A percentile compares a stretch with the other conserved stretches of the same genome.
Conservation (phyloP, 2,113 vertebrate genomes). For the Periophthalmus modestus region DNA sequence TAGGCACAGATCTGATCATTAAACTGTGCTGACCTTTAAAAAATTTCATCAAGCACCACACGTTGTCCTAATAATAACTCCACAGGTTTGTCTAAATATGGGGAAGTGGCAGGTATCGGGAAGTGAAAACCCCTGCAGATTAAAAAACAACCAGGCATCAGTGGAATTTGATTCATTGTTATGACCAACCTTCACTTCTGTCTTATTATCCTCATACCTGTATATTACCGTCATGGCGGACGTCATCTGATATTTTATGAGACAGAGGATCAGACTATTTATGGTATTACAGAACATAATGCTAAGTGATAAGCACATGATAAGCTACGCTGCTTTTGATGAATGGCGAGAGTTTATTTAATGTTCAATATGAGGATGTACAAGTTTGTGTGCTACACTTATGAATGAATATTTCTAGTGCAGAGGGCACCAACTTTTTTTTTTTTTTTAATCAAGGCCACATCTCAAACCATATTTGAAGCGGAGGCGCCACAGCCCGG, state of each 20-base stretch:
- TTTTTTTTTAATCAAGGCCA: no score
- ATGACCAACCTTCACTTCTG: not conserved
- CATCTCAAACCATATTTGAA: no score
- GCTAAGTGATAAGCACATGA: no score
- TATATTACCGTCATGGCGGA: not conserved
- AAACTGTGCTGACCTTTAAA: not conserved
- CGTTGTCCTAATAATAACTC: not conserved
- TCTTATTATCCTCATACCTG: not conserved
- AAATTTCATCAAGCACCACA: not conserved
- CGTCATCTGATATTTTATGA: not conserved
- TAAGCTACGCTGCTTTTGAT: no score
- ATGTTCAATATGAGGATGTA: not conserved
- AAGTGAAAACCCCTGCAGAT: constrained; percentile 33
- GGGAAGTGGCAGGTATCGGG: constrained; percentile 25
- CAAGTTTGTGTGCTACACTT: not conserved
- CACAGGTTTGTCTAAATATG: constrained; percentile 16
- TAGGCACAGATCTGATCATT: not conserved
- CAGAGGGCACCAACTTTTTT: no score
- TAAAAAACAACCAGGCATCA: constrained; percentile 26
- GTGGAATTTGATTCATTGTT: not conserved
- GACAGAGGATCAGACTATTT: not conserved
- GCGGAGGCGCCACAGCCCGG: no score
- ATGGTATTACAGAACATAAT: no score
- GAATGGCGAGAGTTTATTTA: not conserved
- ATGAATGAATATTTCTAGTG: no score